phyloP scores from a whole-genome alignment of 2,888 invertebrate species.

The Barypeithes pellucidus region DNA sequence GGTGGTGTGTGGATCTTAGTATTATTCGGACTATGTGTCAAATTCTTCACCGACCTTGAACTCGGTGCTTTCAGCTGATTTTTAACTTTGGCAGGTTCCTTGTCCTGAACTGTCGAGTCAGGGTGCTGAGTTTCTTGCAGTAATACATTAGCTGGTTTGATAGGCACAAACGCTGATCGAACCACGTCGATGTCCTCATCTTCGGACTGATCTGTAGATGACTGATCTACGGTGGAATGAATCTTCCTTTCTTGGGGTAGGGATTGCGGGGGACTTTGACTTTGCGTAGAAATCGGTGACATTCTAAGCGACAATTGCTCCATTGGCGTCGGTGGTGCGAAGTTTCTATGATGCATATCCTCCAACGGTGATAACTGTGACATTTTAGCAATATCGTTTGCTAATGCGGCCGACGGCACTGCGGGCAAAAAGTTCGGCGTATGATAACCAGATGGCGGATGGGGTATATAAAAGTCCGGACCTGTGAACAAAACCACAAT shows the following conservation, averaged over 20 bases:
- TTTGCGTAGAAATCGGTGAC: constrained; percentile 75
- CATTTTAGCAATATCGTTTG: constrained; percentile 62
- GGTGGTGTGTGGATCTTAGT: constrained; percentile 73
- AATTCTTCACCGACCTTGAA: constrained; percentile 73
- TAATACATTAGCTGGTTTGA: constrained; percentile 75
- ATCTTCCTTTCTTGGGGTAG: constrained; percentile 73
- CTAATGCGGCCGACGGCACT: constrained; percentile 54
- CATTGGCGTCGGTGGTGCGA: constrained; percentile 65
- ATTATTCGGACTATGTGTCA: constrained; percentile 64
- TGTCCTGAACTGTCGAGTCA: constrained; percentile 75
- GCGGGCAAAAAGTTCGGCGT: constrained; percentile 62
- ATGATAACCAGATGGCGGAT: constrained; percentile 70
- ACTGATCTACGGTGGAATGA: constrained; percentile 77
- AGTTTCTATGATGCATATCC: constrained; percentile 51
- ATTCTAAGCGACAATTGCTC: constrained; percentile 68
- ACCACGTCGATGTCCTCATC: constrained; percentile 85
- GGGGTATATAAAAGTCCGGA: constrained; percentile 61
- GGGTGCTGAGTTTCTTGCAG: constrained; percentile 74
- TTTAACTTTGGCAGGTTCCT: constrained; percentile 66
- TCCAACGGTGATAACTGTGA: constrained; percentile 64
- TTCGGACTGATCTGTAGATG: constrained; percentile 77
- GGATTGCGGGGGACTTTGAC: constrained; percentile 71
- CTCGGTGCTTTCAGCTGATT: constrained; percentile 78
- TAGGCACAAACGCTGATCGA: constrained; percentile 83
- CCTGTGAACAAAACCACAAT: constrained; percentile 55